Evolutionary conservation across 2,113 vertebrate genomes (phyloP).

Genomic region (Phylloscopus whistleri): DNA sequence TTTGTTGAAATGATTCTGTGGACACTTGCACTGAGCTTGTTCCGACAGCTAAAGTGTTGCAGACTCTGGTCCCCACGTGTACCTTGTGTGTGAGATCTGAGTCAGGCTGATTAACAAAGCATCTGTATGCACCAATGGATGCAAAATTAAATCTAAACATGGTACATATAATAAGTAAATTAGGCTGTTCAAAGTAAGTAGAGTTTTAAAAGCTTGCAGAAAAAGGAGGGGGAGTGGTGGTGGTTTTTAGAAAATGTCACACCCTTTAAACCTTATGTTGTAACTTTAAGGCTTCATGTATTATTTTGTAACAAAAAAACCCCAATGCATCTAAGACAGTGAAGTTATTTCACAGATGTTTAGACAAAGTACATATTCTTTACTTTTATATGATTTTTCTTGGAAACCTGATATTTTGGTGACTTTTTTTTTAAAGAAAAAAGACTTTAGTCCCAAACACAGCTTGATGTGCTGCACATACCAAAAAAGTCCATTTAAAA

Average conservation of each 20-base stretch:
- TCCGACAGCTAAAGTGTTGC: not conserved
- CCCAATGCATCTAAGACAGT: not conserved
- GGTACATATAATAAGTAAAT: not conserved
- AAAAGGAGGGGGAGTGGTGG: not conserved
- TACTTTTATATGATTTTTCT: not conserved
- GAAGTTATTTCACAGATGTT: not conserved
- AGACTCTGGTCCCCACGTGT: not conserved
- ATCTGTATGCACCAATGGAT: not conserved
- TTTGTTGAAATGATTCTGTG: not conserved
- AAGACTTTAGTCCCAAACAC: not conserved
- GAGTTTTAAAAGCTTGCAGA: not conserved
- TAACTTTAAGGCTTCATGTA: not conserved
- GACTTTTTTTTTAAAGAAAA: not conserved
- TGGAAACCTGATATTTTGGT: slow-evolving; percentile 25
- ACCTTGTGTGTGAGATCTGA: not conserved
- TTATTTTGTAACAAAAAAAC: not conserved
- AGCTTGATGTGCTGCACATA: slow-evolving; percentile 39
- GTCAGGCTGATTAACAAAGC: not conserved
- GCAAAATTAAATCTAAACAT: not conserved
- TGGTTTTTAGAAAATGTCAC: not conserved
- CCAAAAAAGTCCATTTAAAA: slow-evolving; percentile 37
- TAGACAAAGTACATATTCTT: slow-evolving; percentile 7
- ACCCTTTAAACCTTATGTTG: not conserved
- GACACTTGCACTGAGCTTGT: not conserved
- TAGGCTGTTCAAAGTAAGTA: not conserved